Evolutionary conservation across 2,113 vertebrate genomes (phyloP).

Genomic region (Phrynosoma blainvillii): DNA sequence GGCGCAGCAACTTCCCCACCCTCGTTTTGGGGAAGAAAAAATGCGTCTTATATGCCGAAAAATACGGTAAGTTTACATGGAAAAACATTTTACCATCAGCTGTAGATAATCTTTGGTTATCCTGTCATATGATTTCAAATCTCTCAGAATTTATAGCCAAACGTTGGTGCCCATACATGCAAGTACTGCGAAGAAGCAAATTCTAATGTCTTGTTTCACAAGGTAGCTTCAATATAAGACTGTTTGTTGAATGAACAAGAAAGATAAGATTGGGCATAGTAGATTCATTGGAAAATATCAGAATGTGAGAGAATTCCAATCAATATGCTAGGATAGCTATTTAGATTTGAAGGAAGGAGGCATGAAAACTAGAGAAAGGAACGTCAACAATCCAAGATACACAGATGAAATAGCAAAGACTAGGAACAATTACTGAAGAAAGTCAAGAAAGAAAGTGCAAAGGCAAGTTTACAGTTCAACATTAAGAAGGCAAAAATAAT

Average conservation of each 20-base stretch:
- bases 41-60: too few species aligned
- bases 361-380: too few species aligned
- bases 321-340: conserved; percentile 33
- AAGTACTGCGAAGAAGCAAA: background rate
- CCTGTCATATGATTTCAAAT: background rate
- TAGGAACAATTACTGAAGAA: too few species aligned
- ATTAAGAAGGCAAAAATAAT: too few species aligned
- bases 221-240: conserved; percentile 12
- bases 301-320: conserved; percentile 12
- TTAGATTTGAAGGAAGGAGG: too few species aligned
- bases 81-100: background rate
- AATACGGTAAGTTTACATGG: background rate
- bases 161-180: background rate
- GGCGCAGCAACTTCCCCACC: too few species aligned
- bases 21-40: too few species aligned
- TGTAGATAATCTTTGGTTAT: background rate
- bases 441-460: too few species aligned
- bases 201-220: conserved; percentile 17
- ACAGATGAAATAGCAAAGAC: too few species aligned
- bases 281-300: conserved; percentile 16
- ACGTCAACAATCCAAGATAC: too few species aligned
- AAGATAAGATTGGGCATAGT: background rate
- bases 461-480: too few species aligned
- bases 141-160: background rate
- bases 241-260: background rate